Evolutionary conservation across 2,888 invertebrate species (phyloP).

Genomic region (Zeuzera pyrina): DNA sequence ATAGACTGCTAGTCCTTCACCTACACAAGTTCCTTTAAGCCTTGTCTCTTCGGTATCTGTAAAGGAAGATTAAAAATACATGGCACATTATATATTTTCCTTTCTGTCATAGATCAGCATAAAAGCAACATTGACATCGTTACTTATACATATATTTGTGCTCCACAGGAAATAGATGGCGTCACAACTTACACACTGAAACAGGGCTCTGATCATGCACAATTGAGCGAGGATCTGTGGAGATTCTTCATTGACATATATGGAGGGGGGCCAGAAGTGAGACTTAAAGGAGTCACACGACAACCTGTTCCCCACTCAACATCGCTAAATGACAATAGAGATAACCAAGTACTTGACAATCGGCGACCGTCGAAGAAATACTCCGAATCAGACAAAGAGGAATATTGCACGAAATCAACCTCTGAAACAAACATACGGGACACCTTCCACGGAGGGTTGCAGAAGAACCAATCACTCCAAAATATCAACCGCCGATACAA

Average conservation of each 20-base stretch:
- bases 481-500: slow-evolving; percentile 46
- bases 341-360: slow-evolving; percentile 11
- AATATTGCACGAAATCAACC: slow-evolving; percentile 53
- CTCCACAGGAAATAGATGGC: slow-evolving; percentile 54
- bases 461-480: slow-evolving; percentile 62
- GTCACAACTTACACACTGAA: slow-evolving; percentile 46
- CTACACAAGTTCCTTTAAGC: too few relatives aligned
- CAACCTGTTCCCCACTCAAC: slow-evolving; percentile 6
- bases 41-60: too few relatives aligned
- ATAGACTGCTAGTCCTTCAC: too few relatives aligned
- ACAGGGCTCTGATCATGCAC: slow-evolving; percentile 78
- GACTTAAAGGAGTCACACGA: slow-evolving; percentile 34
- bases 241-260: slow-evolving; percentile 88
- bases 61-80: too few relatives aligned
- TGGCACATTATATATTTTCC: too few relatives aligned
- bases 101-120: too few relatives aligned
- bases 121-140: too few relatives aligned
- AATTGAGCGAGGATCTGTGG: slow-evolving; percentile 90
- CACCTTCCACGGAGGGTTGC: slow-evolving; percentile 38
- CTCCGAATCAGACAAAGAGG: slow-evolving; percentile 59
- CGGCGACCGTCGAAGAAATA: slow-evolving; percentile 35
- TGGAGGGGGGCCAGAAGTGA: slow-evolving; percentile 92
- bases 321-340: slow-evolving; percentile 11
- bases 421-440: slow-evolving; percentile 52
- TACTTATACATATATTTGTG: background rate